phyloP scores from a whole-genome alignment of 2,888 invertebrate genomes.

The Athripsodes cinereus region DNA sequence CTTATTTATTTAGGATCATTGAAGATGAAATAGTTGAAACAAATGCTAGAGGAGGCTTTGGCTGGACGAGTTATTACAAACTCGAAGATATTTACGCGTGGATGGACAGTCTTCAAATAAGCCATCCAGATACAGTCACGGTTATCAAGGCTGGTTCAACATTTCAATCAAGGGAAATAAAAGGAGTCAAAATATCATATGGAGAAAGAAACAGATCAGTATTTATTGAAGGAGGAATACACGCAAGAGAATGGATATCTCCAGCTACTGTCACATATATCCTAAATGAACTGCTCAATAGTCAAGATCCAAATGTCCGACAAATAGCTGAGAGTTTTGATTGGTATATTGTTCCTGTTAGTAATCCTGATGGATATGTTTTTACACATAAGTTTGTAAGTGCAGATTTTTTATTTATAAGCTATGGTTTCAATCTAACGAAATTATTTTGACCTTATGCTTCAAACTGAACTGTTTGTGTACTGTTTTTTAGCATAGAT shows the following conservation, averaged over 20 bases:
- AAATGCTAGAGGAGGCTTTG: constrained; percentile 32
- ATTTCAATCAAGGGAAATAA: constrained; percentile 53
- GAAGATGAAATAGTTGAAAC: constrained; percentile 4
- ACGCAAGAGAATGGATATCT: constrained; percentile 68
- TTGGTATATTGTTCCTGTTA: constrained; percentile 69
- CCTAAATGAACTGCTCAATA: constrained; percentile 63
- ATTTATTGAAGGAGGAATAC: constrained; percentile 61
- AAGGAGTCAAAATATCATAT: constrained; percentile 48
- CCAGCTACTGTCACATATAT: constrained; percentile 65
- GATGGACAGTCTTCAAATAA: constrained; percentile 45
- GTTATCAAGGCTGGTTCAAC: constrained; percentile 51
- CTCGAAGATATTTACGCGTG: constrained; percentile 55
- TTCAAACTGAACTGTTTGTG: too few species aligned
- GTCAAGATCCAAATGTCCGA: constrained; percentile 47
- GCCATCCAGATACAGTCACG: constrained; percentile 45
- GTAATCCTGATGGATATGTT: constrained; percentile 69
- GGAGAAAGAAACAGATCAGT: constrained; percentile 46
- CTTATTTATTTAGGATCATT: constrained; percentile 8
- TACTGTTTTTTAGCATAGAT: constrained; percentile 53
- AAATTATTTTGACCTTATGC: too few species aligned
- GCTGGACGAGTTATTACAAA: constrained; percentile 55
- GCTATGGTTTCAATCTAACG: too few species aligned
- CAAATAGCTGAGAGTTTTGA: constrained; percentile 59
- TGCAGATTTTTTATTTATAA: too few species aligned
- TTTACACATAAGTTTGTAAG: constrained; percentile 58